These are phyloP conservation scores for Idaea biselata DNA, from an alignment of 2,888 invertebrate species.

Conservation along the genomic window DNA sequence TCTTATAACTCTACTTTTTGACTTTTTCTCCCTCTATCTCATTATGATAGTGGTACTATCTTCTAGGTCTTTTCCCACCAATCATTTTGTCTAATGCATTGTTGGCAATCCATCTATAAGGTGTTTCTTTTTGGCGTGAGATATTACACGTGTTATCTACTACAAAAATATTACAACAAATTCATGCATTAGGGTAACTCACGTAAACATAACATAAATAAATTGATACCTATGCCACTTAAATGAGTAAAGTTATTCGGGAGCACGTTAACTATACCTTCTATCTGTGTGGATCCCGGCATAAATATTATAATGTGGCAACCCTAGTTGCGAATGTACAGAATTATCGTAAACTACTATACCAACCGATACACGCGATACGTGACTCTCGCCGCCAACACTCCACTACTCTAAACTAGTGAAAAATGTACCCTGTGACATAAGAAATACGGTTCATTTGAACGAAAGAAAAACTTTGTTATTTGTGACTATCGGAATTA, in stretches of 20 bases:
- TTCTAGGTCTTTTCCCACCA: background rate
- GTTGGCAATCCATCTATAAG: background rate
- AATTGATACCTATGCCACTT: slow-evolving; percentile 6
- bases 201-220: slow-evolving; percentile 6
- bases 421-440: slow-evolving; percentile 23
- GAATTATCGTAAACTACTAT: slow-evolving; percentile 42
- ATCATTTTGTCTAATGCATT: background rate
- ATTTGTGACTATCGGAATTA: slow-evolving; percentile 30
- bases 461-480: slow-evolving; percentile 14
- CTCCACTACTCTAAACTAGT: slow-evolving; percentile 14
- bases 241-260: slow-evolving; percentile 26
- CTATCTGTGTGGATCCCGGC: slow-evolving; percentile 29
- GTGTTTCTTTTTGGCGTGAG: background rate
- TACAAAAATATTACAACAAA: background rate
- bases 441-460: slow-evolving; percentile 7
- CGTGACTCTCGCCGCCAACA: slow-evolving; percentile 29
- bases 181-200: slow-evolving; percentile 1
- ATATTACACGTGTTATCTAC: background rate
- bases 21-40: background rate
- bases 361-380: slow-evolving; percentile 37
- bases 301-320: slow-evolving; percentile 34
- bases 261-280: slow-evolving; percentile 27
- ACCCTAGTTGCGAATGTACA: slow-evolving; percentile 35
- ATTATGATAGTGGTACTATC: background rate
- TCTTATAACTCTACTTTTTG: background rate